Evolutionary conservation across 2,797 vertebrate genomes (phyloP), one percentile per base, ranked within the genome.

Genomic region (Gadopsis marmoratus): DNA sequence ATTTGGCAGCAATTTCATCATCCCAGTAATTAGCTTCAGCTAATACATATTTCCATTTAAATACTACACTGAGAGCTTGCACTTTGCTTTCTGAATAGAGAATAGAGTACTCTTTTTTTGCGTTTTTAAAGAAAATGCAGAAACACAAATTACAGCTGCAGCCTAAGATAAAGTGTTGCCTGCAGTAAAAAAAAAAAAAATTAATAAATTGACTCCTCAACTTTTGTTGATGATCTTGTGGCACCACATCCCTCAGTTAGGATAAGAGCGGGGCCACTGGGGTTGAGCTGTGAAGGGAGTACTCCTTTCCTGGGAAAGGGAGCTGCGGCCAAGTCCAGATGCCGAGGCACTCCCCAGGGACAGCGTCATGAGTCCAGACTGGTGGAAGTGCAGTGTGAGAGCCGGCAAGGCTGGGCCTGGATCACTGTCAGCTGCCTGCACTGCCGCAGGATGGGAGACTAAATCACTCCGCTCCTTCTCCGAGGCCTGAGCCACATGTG

Each of bases 291-390:
- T 94, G 93, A 97, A 96, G 95, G 92, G 92, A 94, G 92, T 7
- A 14, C 95, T 95, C 94, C 95, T 96, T 98, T 96, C 96, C 96
- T 97, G 97, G 97, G 97, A 99, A 99, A 97, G 93, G 90, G 89
- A 88, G 88, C 90, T 77, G 88, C 71, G 95, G 97, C 97, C 97
- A 98, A 97, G 96, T 90, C 72, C 83, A 96, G 96, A 99, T 97
- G 96, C 96, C 95, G 94, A 87, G 92, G 90, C 88, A 76, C 71
- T 96, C 97, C 96, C 92, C 0, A 6, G 97, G 95, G 97, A 96
- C 90, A 82, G 86, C 78, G 91, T 95, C 92, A 93, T 83, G 91
- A 91, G 91, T 95, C 84, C 88, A 93, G 94, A 89, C 92, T 76
- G 86, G 94, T 96, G 95, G 94, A 95, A 95, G 93, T 93, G 92